Evolutionary conservation across 1,140 invertebrate genomes (phyloP), one percentile per base, ranked within the genome.

Genomic region (Battus philenor): DNA sequence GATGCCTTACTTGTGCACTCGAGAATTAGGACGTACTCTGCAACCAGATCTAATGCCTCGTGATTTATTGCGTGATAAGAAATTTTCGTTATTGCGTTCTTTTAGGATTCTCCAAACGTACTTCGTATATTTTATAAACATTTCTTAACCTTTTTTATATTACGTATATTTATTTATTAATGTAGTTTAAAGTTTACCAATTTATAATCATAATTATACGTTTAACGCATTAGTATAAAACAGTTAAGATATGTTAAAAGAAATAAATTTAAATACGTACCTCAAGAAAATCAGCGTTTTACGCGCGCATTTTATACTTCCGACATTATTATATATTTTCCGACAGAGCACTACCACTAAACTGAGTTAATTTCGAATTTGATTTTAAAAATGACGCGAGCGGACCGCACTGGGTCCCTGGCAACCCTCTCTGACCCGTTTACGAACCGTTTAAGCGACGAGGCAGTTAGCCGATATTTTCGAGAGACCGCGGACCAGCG

Each of bases 1-100:
- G 16, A 54, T 44, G 36, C 31, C 44, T 47, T 41, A 53, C 48
- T 50, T 46, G 33, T 50, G 47, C 44, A 50, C 52, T 20, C 9
- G 4, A 20, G 11, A 50, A 51, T 45, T 43, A 16, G 47, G 18
- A 58, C 50, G 38, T 47, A 33, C 7, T 8, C 4, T 22, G 17
- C 33, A 18, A 20, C 9, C 16, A 10, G 15, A 2, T 33, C 9
- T n/a, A 16, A 16, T 11, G 20, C 15, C 9, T 33, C 6, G 18
- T 20, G 18, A 20, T 20, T 20, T 20, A 20, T 20, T 20, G 18
- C 6, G 18, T 20, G n/a, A n/a, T n/a, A n/a, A n/a, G n/a, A n/a
- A n/a, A n/a, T n/a, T n/a, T n/a, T n/a, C n/a, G n/a, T n/a, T n/a
- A n/a, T n/a, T n/a, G n/a, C n/a, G n/a, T n/a, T n/a, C n/a, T n/a